Percentiles rank a stretch among this genome's conserved stretches.
phyloP scores from a whole-genome alignment of 2,888 invertebrate genomes.

The Seira musarum region DNA sequence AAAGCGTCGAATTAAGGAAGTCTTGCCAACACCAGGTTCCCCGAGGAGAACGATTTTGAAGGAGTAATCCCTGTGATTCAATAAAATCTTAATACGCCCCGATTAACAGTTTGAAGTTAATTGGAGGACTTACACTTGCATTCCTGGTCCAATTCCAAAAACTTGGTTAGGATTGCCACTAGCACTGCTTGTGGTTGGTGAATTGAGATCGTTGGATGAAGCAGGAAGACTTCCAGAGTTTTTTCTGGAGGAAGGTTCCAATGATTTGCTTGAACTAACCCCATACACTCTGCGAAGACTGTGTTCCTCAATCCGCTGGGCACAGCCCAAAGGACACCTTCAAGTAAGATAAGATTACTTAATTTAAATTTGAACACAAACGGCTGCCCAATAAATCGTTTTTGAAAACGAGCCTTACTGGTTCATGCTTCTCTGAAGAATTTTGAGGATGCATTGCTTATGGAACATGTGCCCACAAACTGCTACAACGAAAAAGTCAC shows the following conservation, averaged over 20 bases:
- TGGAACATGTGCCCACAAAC: slow-evolving; percentile 67
- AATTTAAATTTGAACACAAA: no score
- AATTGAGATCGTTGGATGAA: slow-evolving; percentile 13
- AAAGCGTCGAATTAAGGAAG: slow-evolving; percentile 65
- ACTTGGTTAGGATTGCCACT: slow-evolving; percentile 15
- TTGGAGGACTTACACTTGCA: background rate
- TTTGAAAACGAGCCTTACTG: slow-evolving; percentile 55
- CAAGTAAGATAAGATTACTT: slow-evolving; percentile 15
- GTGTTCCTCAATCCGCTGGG: slow-evolving; percentile 54
- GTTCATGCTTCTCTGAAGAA: slow-evolving; percentile 55
- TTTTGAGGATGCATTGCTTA: slow-evolving; percentile 61
- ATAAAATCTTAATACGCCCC: no score
- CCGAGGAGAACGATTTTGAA: slow-evolving; percentile 68
- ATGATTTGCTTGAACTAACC: slow-evolving; percentile 57
- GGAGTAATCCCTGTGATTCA: slow-evolving; percentile 57
- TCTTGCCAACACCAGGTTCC: slow-evolving; percentile 65
- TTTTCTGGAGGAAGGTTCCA: slow-evolving; percentile 46
- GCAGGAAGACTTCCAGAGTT: background rate
- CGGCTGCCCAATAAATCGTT: no score
- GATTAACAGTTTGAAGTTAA: no score
- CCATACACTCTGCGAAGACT: slow-evolving; percentile 65
- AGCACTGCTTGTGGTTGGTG: slow-evolving; percentile 1
- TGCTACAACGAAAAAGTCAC: slow-evolving; percentile 66
- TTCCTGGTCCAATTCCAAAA: background rate
- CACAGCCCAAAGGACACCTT: slow-evolving; percentile 66